A percentile compares a stretch with the other conserved stretches of the same genome.
phyloP scores from a whole-genome alignment of 2,888 invertebrate species.

The Punctoribates punctum region DNA sequence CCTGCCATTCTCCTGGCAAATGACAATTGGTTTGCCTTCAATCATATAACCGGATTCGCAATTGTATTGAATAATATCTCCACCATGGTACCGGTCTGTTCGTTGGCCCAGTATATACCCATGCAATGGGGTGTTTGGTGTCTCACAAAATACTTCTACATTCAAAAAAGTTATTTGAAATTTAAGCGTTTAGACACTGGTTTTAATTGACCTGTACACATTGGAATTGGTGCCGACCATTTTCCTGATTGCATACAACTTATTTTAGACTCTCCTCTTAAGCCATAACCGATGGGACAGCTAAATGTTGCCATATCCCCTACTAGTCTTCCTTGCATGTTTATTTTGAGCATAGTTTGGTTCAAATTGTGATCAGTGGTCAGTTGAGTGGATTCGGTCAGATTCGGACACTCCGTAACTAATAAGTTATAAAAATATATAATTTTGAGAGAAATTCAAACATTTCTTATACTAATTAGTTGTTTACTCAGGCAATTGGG shows the following conservation, averaged over 20 bases:
- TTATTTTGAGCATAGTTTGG: conserved; percentile 61
- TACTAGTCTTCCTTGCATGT: conserved; percentile 72
- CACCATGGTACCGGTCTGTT: conserved; percentile 63
- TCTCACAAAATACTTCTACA: conserved; percentile 74
- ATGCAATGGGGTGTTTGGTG: conserved; percentile 68
- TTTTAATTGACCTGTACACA: conserved; percentile 58
- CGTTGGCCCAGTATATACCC: conserved; percentile 64
- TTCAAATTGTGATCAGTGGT: conserved; percentile 34
- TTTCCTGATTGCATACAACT: conserved; percentile 74
- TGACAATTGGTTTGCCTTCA: conserved; percentile 82
- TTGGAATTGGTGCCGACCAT: conserved; percentile 76
- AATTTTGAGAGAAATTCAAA: background rate
- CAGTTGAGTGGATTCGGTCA: conserved; percentile 53
- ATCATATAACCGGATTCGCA: conserved; percentile 83
- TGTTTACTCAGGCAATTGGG: conserved; percentile 63
- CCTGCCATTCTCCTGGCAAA: conserved; percentile 79
- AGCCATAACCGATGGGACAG: conserved; percentile 71
- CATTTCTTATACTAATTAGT: background rate
- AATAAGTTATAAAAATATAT: background rate
- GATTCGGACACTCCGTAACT: conserved; percentile 77
- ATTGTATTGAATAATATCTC: conserved; percentile 79
- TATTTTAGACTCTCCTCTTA: conserved; percentile 66
- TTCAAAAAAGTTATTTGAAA: conserved; percentile 5
- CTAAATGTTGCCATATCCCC: conserved; percentile 76
- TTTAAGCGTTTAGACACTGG: background rate